Evolutionary conservation across 2,113 vertebrate genomes (phyloP).

Genomic region (Sturnira hondurensis): DNA sequence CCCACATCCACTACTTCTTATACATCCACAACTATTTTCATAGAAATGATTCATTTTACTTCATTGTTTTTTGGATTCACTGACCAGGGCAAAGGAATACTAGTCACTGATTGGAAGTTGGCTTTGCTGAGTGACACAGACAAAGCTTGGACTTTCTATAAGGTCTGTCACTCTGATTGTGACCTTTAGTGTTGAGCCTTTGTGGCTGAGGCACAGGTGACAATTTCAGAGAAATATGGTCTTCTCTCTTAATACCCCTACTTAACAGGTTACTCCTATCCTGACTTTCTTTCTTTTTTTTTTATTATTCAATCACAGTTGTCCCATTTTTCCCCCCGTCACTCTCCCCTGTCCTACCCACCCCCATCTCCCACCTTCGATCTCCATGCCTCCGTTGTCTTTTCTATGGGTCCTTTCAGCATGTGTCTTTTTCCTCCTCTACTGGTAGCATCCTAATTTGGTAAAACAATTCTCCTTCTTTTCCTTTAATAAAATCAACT

Average conservation of each 20-base stretch:
- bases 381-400: no score
- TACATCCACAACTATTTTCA: not conserved
- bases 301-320: no score
- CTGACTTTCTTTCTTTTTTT: not conserved
- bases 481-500: not conserved
- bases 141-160: not conserved
- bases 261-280: not conserved
- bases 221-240: not conserved
- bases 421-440: not conserved
- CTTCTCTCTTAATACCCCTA: not conserved
- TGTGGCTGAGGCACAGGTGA: not conserved
- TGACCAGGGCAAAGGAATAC: not conserved
- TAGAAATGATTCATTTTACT: not conserved
- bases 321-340: no score
- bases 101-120: not conserved
- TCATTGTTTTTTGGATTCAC: not conserved
- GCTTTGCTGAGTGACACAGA: not conserved
- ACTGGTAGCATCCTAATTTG: not conserved
- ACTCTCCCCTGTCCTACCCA: no score
- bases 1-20: not conserved
- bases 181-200: not conserved
- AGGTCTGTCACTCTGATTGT: not conserved
- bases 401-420: not conserved
- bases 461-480: not conserved
- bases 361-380: no score